phyloP scores from a whole-genome alignment of 2,888 invertebrate genomes.

The Torymus aiolomorphi region DNA sequence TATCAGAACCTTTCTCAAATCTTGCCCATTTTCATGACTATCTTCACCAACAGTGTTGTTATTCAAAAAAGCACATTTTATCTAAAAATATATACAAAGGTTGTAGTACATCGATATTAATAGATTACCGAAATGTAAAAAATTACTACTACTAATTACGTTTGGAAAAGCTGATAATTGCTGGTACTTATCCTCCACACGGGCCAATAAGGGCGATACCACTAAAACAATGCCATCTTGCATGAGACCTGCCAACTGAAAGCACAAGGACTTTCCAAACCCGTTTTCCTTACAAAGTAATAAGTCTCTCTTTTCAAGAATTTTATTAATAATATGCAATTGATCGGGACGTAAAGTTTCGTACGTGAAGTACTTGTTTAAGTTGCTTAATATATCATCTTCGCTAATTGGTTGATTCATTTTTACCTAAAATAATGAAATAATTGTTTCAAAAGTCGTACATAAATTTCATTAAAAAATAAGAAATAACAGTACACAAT shows the following conservation, averaged over 20 bases:
- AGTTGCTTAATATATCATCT: constrained; percentile 36
- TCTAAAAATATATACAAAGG: constrained; percentile 8
- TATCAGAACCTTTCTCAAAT: constrained; percentile 38
- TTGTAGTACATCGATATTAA: background rate
- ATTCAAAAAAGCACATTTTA: constrained; percentile 29
- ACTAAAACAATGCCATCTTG: constrained; percentile 30
- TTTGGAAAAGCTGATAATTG: constrained; percentile 27
- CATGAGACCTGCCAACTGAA: constrained; percentile 39
- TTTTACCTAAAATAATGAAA: constrained; percentile 34
- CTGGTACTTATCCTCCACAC: constrained; percentile 28
- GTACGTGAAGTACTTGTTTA: constrained; percentile 34
- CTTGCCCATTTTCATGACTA: background rate
- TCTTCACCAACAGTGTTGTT: background rate
- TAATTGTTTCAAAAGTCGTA: background rate
- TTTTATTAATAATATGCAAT: constrained; percentile 19
- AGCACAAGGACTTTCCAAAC: constrained; percentile 47
- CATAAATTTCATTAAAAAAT: too few relatives aligned
- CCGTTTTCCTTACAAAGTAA: constrained; percentile 38
- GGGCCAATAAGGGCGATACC: constrained; percentile 5
- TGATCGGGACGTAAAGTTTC: constrained; percentile 40
- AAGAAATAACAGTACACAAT: too few relatives aligned
- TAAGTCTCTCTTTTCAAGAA: constrained; percentile 29
- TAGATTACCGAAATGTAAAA: background rate
- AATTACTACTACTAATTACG: constrained; percentile 10
- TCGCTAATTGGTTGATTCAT: constrained; percentile 26